Percentiles rank a stretch among this genome's conserved stretches.
phyloP scores from a whole-genome alignment of 2,797 vertebrate species.

The Okamejei kenojei region DNA sequence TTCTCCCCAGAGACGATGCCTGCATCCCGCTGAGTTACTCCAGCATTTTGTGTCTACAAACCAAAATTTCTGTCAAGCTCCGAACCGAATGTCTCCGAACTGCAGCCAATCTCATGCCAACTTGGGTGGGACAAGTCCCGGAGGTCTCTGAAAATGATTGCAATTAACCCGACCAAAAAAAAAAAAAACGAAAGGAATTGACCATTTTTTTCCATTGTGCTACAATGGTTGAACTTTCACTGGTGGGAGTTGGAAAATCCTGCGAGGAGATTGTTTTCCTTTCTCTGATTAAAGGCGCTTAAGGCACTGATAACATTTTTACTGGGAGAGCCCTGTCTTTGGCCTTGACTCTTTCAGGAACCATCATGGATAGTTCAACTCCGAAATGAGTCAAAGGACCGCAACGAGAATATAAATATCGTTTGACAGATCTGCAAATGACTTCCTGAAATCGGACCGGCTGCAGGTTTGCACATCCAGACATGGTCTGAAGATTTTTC shows the following conservation, averaged over 20 bases:
- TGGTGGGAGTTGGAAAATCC: conserved; percentile 37
- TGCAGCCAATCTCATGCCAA: conserved; percentile 46
- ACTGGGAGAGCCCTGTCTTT: background rate
- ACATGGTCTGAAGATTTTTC: background rate
- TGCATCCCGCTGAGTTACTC: too few relatives aligned
- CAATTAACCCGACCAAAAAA: conserved; percentile 45
- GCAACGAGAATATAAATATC: conserved; percentile 9
- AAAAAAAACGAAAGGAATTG: conserved; percentile 39
- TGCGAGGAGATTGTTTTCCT: conserved; percentile 29
- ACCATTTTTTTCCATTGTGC: conserved; percentile 48
- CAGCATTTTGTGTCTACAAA: too few relatives aligned
- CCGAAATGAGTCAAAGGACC: background rate
- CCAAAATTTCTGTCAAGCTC: background rate
- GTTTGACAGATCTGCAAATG: background rate
- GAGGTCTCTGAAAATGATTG: conserved; percentile 45
- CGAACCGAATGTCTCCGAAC: background rate
- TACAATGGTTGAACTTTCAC: conserved; percentile 44
- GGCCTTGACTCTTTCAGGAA: conserved; percentile 26
- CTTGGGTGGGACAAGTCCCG: conserved; percentile 55
- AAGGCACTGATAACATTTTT: conserved; percentile 14
- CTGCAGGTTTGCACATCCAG: background rate
- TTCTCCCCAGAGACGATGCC: too few relatives aligned
- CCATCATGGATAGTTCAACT: background rate
- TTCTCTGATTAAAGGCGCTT: conserved; percentile 25
- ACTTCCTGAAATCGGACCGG: conserved; percentile 1